Evolutionary conservation across 2,888 invertebrate genomes (phyloP).

Genomic region (Sympetrum striolatum): DNA sequence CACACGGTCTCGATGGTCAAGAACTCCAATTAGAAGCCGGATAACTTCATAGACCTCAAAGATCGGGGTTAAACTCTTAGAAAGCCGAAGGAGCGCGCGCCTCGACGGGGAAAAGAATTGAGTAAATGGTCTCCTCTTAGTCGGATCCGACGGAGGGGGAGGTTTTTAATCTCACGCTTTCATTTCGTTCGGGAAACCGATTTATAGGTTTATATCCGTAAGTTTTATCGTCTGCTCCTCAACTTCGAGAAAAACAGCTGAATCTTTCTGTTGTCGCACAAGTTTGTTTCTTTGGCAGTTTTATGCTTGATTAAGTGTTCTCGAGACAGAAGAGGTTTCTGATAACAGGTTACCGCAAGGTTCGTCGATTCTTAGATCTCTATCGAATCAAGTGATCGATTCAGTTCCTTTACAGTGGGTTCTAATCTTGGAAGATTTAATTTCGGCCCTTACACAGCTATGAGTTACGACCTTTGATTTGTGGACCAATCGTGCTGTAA

Average conservation of each 20-base stretch:
- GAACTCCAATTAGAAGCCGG: slow-evolving; percentile 30
- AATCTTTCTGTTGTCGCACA: not conserved
- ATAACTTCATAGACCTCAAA: slow-evolving; percentile 20
- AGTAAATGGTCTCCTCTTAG: not conserved
- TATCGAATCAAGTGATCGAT: not conserved
- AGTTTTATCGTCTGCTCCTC: not conserved
- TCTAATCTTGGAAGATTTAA: not conserved
- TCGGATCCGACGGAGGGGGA: not conserved
- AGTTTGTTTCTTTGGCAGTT: not conserved
- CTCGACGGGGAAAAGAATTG: not conserved
- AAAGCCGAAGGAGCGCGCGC: not conserved
- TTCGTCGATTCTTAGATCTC: not conserved
- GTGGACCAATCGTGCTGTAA: not conserved
- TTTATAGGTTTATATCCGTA: not conserved
- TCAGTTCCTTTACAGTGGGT: not conserved
- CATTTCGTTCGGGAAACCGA: not conserved
- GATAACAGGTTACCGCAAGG: not conserved
- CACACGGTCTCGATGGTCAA: slow-evolving; percentile 18
- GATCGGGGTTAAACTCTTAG: not conserved
- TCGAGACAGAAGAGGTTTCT: not conserved
- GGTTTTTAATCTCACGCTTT: not conserved
- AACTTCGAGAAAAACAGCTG: not conserved
- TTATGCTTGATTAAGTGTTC: not conserved
- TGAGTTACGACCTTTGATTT: not conserved
- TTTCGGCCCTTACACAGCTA: not conserved